A percentile compares a stretch with the other conserved stretches of the same genome.
These are phyloP conservation scores for Nesidiocoris tenuis DNA, from an alignment of 2,888 invertebrate species.

Conservation along the genomic window DNA sequence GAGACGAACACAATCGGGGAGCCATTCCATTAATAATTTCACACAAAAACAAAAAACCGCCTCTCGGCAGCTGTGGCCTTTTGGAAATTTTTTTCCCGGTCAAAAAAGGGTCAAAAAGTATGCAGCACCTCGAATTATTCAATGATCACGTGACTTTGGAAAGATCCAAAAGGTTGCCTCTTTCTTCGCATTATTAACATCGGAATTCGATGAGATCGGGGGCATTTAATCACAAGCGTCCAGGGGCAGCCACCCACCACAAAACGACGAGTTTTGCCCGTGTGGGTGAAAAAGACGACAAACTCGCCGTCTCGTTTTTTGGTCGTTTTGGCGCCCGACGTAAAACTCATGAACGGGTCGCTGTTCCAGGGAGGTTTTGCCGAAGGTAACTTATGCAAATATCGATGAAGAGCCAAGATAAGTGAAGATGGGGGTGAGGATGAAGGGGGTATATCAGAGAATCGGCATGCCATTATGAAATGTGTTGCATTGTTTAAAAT, in stretches of 20 bases:
- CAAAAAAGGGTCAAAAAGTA: background rate
- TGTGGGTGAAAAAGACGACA: background rate
- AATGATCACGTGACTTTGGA: background rate
- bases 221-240: conserved; percentile 17
- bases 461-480: conserved; percentile 39
- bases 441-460: conserved; percentile 39
- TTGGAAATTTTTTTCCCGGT: background rate
- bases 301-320: background rate
- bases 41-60: background rate
- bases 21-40: background rate
- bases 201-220: conserved; percentile 14
- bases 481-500: conserved; percentile 43
- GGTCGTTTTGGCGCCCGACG: background rate
- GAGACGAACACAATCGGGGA: background rate
- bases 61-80: background rate
- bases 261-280: no score
- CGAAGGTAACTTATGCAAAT: conserved; percentile 36
- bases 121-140: background rate
- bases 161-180: background rate
- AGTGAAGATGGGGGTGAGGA: conserved; percentile 3
- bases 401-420: conserved; percentile 29
- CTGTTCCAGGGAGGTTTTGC: background rate
- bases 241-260: background rate
- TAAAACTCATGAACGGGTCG: background rate
- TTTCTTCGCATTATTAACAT: background rate